Evolutionary conservation across 1,140 invertebrate species (phyloP), one percentile per base, ranked within the genome.

Genomic region (Ips nitidus): DNA sequence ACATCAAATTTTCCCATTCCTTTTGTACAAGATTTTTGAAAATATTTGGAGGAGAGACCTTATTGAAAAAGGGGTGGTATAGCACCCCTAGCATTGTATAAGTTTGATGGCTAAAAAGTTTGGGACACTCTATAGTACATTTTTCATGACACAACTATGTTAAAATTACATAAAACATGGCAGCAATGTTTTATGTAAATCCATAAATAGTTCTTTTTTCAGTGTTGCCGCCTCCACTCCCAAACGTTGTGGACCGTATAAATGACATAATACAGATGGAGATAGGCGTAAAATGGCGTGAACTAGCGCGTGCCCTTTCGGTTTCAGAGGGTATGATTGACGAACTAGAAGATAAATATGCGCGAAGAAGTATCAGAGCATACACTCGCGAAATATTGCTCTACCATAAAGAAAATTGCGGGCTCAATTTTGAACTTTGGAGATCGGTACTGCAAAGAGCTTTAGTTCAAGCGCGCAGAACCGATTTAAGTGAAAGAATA

Each of bases 271-370:
- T 75, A 41, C 60, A 52, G 41, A 6, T n/a, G 6, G 63, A 71
- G 4, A 74, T 75, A 7, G 74, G 74, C 5, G 22, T 52, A 40
- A 67, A 70, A 43, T 75, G 74, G 74, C 68, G 58, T 6, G 70
- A 75, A 50, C 67, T 75, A 3, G 74, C 74, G 36, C 45, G 72
- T 47, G 66, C 56, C 36, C 52, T 75, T 38, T 4, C 37, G 22
- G 47, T 75, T 22, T 36, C 42, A 6, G 72, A 75, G 66, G 72
- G 74, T 6, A 4, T 53, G 6, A 75, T 74, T 65, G 75, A 75
- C 50, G 41, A 64, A 4, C 52, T 75, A 7, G 40, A 63, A 38
- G 39, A 55, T 36, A 70, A 41, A 36, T 61, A 47, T 45, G 22
- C 38, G 2, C 7, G 1, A 2, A 55, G 38, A 4, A 37, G 47